phyloP scores from a whole-genome alignment of 2,113 vertebrate species.

The Anser brachyrhynchus region DNA sequence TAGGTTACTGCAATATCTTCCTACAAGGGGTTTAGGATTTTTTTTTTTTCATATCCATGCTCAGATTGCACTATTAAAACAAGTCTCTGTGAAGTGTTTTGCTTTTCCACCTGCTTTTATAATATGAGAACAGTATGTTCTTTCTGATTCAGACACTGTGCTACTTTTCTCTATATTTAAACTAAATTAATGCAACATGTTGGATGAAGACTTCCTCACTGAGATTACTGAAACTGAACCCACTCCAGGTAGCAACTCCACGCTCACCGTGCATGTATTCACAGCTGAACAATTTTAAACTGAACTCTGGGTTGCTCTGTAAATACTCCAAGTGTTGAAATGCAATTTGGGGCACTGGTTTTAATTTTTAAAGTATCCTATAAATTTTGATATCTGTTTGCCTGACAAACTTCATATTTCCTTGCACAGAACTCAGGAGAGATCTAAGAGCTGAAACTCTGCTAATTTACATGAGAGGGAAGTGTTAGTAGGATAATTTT shows the following conservation, averaged over 20 bases:
- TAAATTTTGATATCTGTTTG: neutral
- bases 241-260: neutral
- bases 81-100: neutral
- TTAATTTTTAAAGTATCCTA: conserved; percentile 39
- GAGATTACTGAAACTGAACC: neutral
- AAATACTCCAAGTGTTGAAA: neutral
- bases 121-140: neutral
- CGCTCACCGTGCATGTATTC: neutral
- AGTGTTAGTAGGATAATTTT: neutral
- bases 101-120: neutral
- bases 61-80: neutral
- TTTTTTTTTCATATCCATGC: neutral
- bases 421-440: neutral
- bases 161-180: neutral
- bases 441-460: neutral
- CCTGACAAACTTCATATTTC: neutral
- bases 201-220: neutral
- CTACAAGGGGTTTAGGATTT: rapidly evolving
- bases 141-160: neutral
- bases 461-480: neutral
- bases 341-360: neutral
- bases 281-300: neutral
- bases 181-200: neutral
- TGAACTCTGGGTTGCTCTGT: neutral
- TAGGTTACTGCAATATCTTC: neutral